Evolutionary conservation across 2,888 invertebrate species (phyloP).

Genomic region (Hemistola chrysoprasaria): DNA sequence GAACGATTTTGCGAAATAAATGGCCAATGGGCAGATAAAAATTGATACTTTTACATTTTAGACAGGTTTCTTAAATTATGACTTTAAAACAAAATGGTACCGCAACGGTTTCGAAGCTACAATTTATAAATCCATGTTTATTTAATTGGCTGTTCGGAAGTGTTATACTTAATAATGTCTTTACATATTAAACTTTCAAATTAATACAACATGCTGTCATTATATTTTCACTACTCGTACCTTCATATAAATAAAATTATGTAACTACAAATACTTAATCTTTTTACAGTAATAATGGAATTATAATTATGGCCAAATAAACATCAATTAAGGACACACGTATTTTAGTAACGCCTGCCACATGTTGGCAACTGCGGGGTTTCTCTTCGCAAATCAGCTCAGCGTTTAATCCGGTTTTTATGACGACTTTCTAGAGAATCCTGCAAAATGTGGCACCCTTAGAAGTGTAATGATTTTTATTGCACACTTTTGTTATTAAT

Average conservation of each 20-base stretch:
- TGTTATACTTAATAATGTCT: conserved; percentile 6
- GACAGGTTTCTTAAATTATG: conserved; percentile 5
- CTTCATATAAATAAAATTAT: no score
- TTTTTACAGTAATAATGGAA: neutral
- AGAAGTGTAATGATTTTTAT: conserved; percentile 69
- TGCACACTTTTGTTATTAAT: conserved; percentile 34
- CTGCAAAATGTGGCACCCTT: conserved; percentile 55
- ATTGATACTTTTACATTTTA: conserved; percentile 13
- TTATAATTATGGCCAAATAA: conserved; percentile 6
- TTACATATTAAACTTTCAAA: conserved; percentile 2
- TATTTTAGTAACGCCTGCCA: conserved; percentile 26
- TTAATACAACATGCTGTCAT: conserved; percentile 1
- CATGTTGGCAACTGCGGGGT: conserved; percentile 42
- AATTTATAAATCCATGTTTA: conserved; percentile 13
- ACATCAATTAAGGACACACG: conserved; percentile 33
- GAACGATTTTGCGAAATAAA: conserved; percentile 23
- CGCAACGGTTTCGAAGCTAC: conserved; percentile 14
- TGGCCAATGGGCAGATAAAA: conserved; percentile 7
- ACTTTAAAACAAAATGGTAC: no score
- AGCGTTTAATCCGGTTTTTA: conserved; percentile 64
- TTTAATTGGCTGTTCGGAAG: conserved; percentile 14
- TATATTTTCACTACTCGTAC: neutral
- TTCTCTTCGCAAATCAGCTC: conserved; percentile 55
- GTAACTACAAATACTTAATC: no score
- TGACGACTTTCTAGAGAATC: conserved; percentile 75